phyloP scores from a whole-genome alignment of 2,113 vertebrate species.

The Eptesicus fuscus region DNA sequence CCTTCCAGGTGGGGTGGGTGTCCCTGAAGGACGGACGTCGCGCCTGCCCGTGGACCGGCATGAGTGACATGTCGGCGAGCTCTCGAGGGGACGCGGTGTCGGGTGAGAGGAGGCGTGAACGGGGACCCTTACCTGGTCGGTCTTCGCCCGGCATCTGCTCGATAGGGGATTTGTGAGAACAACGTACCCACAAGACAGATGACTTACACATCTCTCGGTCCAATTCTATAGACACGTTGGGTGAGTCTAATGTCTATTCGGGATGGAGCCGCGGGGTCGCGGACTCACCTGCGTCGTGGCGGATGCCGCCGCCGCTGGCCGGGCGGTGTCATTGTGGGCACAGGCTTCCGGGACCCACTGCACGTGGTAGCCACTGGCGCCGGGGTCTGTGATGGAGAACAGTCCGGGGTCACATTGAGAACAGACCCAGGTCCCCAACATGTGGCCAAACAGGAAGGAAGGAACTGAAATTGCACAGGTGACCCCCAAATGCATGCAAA shows the following conservation, averaged over 20 bases:
- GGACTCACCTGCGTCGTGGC: constrained; percentile 86
- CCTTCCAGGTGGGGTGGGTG: background rate
- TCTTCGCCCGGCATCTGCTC: fast-evolving
- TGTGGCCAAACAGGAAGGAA: fast-evolving
- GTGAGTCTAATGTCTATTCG: fast-evolving
- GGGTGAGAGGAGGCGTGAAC: fast-evolving
- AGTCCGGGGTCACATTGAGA: fast-evolving
- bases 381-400: constrained; percentile 78
- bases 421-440: fast-evolving
- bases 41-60: background rate
- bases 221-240: fast-evolving
- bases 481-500: background rate
- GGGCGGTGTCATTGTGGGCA: constrained; percentile 86
- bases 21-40: background rate
- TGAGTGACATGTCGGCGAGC: too few relatives aligned
- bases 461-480: background rate
- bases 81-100: too few relatives aligned
- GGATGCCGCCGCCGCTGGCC: constrained; percentile 84
- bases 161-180: fast-evolving
- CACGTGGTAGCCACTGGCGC: constrained; percentile 87
- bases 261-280: fast-evolving
- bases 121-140: fast-evolving
- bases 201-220: fast-evolving
- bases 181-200: fast-evolving
- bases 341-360: constrained; percentile 93